These are phyloP conservation scores for Sebastes matsubarae DNA, from an alignment of 2,797 vertebrate species.

Conservation along the genomic window DNA sequence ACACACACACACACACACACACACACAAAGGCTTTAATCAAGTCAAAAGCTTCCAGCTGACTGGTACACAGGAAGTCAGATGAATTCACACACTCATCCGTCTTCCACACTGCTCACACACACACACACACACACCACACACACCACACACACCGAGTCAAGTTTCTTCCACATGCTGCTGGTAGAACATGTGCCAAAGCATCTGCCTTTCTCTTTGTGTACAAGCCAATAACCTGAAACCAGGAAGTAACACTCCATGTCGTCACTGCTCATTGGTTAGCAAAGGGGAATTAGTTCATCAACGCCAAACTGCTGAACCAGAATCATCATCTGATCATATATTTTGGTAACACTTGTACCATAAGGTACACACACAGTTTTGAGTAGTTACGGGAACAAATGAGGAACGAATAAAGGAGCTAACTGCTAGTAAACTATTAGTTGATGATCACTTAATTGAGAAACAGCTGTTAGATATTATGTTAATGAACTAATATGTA, in stretches of 20 bases:
- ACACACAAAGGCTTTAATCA: conserved; percentile 51
- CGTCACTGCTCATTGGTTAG: conserved; percentile 52
- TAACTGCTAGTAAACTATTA: not conserved
- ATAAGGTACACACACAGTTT: not conserved
- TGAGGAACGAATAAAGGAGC: not conserved
- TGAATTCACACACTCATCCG: conserved; percentile 67
- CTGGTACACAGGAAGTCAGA: conserved; percentile 69
- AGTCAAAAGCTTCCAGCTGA: conserved; percentile 65
- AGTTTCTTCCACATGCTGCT: conserved; percentile 23
- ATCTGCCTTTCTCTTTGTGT: conserved; percentile 57
- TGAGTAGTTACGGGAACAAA: not conserved
- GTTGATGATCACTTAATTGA: not conserved
- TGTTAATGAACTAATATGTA: not conserved
- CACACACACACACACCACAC: conserved; percentile 28
- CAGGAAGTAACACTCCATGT: conserved; percentile 35
- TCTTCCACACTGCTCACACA: conserved; percentile 53
- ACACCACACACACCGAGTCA: not conserved
- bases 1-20: conserved; percentile 17
- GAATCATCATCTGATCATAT: not conserved
- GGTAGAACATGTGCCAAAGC: conserved; percentile 39
- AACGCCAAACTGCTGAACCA: not conserved
- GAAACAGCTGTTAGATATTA: not conserved
- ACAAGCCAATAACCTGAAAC: conserved; percentile 44
- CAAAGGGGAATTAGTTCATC: conserved; percentile 18
- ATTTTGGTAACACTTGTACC: not conserved